phyloP scores from a whole-genome alignment of 2,888 invertebrate genomes.

The Brassicogethes aeneus region DNA sequence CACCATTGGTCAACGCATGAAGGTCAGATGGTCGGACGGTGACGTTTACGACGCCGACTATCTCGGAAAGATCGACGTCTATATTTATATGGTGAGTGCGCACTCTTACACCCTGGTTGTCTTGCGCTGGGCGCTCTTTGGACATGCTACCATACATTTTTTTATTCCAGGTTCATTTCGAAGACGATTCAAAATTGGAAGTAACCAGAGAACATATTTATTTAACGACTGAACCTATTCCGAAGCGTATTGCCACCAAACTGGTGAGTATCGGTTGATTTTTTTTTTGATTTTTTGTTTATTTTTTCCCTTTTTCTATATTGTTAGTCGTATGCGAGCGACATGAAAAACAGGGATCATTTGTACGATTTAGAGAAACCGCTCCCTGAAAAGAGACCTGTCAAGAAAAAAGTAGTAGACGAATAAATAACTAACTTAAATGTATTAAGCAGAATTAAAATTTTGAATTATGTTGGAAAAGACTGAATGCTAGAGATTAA shows the following conservation, averaged over 20 bases:
- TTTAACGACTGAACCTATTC: slow-evolving; percentile 46
- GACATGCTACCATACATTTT: no score
- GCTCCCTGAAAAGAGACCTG: slow-evolving; percentile 29
- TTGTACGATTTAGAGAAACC: slow-evolving; percentile 41
- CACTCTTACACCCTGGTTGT: no score
- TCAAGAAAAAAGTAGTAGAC: slow-evolving; percentile 26
- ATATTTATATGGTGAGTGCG: slow-evolving; percentile 40
- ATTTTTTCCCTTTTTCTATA: slow-evolving; percentile 21
- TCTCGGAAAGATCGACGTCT: slow-evolving; percentile 39
- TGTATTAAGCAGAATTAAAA: not conserved
- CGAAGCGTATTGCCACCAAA: slow-evolving; percentile 45
- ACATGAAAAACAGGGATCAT: slow-evolving; percentile 45
- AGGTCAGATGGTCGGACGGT: slow-evolving; percentile 49
- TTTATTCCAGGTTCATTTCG: slow-evolving; percentile 42
- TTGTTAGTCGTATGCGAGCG: slow-evolving; percentile 44
- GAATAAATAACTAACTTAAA: slow-evolving; percentile 11
- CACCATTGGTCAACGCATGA: slow-evolving; percentile 41
- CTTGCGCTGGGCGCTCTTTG: not conserved
- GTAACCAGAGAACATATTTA: slow-evolving; percentile 47
- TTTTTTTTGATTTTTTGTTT: not conserved
- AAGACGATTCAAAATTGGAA: slow-evolving; percentile 42
- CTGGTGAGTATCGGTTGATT: slow-evolving; percentile 37
- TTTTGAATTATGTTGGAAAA: slow-evolving; percentile 1
- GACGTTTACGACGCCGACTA: slow-evolving; percentile 41
- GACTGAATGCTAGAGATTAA: slow-evolving; percentile 1